These are phyloP conservation scores for Galendromus occidentalis DNA, from an alignment of 1,140 invertebrate genomes.

Conservation along the genomic window DNA sequence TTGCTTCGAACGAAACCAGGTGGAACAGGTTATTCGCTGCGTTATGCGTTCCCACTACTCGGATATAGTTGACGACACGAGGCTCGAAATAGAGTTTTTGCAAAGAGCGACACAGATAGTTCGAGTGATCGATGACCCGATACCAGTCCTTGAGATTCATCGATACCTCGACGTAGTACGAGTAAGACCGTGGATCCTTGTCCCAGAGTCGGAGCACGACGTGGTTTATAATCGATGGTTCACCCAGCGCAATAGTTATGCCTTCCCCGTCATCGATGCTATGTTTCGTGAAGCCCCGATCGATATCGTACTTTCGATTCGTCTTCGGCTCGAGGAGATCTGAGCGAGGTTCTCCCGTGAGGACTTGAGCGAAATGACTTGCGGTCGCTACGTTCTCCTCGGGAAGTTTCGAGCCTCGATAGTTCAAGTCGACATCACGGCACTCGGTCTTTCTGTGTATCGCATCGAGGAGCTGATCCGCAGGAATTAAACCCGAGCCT, in stretches of 20 bases:
- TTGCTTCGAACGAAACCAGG: constrained; percentile 71
- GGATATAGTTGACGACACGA: constrained; percentile 63
- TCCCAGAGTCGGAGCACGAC: constrained; percentile 85
- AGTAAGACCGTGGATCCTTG: constrained; percentile 72
- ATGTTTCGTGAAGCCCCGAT: constrained; percentile 75
- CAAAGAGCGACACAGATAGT: constrained; percentile 83
- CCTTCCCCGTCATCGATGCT: constrained; percentile 61
- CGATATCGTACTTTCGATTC: constrained; percentile 64
- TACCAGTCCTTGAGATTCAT: constrained; percentile 91
- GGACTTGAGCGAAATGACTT: constrained; percentile 52
- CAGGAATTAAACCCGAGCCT: constrained; percentile 56
- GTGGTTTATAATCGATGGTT: constrained; percentile 77
- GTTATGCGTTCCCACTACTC: constrained; percentile 78
- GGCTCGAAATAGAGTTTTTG: constrained; percentile 81
- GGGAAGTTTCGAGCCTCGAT: constrained; percentile 42
- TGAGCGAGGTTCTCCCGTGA: constrained; percentile 64
- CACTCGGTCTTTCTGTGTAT: constrained; percentile 60
- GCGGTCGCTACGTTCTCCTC: constrained; percentile 75
- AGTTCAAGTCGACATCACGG: constrained; percentile 51
- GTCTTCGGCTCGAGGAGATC: constrained; percentile 66
- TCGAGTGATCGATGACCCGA: constrained; percentile 68
- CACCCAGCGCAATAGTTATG: constrained; percentile 68
- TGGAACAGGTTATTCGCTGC: constrained; percentile 91
- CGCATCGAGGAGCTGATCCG: constrained; percentile 80
- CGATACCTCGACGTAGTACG: constrained; percentile 87